Evolutionary conservation across 2,888 invertebrate species (phyloP).

Genomic region (Blera fallax): DNA sequence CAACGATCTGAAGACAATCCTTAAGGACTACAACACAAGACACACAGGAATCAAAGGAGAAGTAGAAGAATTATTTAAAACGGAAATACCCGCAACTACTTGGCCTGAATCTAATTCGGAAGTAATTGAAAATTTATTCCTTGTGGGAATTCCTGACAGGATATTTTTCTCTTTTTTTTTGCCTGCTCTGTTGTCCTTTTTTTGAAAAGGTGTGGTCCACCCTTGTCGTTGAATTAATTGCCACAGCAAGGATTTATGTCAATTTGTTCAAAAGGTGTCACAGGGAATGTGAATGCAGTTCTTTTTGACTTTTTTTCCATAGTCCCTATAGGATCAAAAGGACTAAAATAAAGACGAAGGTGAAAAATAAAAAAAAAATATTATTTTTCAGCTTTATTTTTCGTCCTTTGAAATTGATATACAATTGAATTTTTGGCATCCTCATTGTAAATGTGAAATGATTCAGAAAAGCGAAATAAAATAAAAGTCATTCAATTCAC

Average conservation of each 20-base stretch:
- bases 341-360: background rate
- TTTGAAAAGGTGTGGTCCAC: constrained; percentile 64
- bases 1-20: constrained; percentile 7
- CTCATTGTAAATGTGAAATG: constrained; percentile 51
- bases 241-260: constrained; percentile 50
- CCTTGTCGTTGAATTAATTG: constrained; percentile 66
- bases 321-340: constrained; percentile 4
- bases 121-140: constrained; percentile 68
- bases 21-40: constrained; percentile 8
- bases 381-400: constrained; percentile 47
- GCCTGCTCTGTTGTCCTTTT: background rate
- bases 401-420: constrained; percentile 53
- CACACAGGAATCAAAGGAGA: constrained; percentile 4
- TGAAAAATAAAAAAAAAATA: constrained; percentile 29
- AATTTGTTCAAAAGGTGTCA: constrained; percentile 56
- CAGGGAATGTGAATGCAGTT: constrained; percentile 40
- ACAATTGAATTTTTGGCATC: constrained; percentile 30
- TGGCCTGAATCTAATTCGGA: constrained; percentile 70
- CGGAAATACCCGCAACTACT: constrained; percentile 72
- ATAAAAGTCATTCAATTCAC: constrained; percentile 46
- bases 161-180: background rate
- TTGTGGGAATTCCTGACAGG: constrained; percentile 58
- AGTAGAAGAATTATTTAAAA: constrained; percentile 63
- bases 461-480: constrained; percentile 50
- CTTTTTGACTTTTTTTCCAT: constrained; percentile 36